Evolutionary conservation across 2,113 vertebrate genomes (phyloP).

Genomic region (Vicugna pacos): DNA sequence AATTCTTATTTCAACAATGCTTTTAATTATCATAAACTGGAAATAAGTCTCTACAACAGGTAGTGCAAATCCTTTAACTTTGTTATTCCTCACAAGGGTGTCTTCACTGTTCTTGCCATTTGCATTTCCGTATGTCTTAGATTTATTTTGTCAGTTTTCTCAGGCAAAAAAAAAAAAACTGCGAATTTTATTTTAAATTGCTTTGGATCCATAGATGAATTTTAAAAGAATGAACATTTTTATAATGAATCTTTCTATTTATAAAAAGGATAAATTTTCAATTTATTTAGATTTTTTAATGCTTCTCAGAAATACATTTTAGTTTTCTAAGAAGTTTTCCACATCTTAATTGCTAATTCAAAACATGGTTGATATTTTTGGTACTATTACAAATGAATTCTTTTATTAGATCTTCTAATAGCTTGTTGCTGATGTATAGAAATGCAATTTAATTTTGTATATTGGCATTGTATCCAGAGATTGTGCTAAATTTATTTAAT

Average conservation of each 20-base stretch:
- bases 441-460: not conserved
- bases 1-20: not conserved
- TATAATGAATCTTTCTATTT: not conserved
- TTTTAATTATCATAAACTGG: not conserved
- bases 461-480: not conserved
- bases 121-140: not conserved
- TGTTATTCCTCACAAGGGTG: not conserved
- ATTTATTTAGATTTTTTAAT: not conserved
- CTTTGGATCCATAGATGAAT: not conserved
- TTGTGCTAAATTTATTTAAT: not conserved
- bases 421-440: not conserved
- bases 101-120: not conserved
- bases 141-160: not conserved
- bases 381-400: not conserved
- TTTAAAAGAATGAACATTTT: not conserved
- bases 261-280: not conserved
- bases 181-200: conserved; percentile 20
- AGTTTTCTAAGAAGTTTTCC: not conserved
- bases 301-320: not conserved
- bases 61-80: not conserved
- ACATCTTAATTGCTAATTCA: not conserved
- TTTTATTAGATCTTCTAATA: not conserved
- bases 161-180: not conserved
- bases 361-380: not conserved
- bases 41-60: not conserved